Evolutionary conservation across 1,140 invertebrate species (phyloP), one percentile per base, ranked within the genome.

Genomic region (Philopotamus ludificatus): DNA sequence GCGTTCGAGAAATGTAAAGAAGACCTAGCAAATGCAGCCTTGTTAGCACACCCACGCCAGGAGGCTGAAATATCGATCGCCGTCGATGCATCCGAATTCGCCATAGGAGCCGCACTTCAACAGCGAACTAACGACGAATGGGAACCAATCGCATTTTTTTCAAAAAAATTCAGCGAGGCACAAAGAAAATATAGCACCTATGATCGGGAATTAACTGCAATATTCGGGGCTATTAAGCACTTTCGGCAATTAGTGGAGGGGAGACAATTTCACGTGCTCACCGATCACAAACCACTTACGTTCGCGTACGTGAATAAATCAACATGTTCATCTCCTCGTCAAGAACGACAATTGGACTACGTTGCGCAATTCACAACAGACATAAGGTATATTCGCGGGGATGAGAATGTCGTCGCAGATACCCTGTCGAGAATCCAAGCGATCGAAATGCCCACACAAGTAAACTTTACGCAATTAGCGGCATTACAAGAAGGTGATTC

Each of bases 121-220:
- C 78, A 80, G 66, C 10, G 18, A 1, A 28, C 64, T n/a, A 21
- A 65, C 10, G 51, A 42, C 8, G 28, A 25, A 1, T 73, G 68
- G 71, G 49, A 75, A 68, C 75, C 77, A 1, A 23, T 80, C 0
- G 74, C 47, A 26, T 80, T 79, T 49, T 79, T 75, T 51, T 77
- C 73, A 0, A 72, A 64, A 8, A 78, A 77, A 64, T 41, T 78
- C 0, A 60, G 16, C 3, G 9, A 3, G 12, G 49, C 71, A 0
- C 67, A 82, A 65, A 21, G 18, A 0, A 69, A 72, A 10, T 81
- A 76, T 61, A 69, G 59, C 16, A 64, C 73, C 1, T 76, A 70
- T 66, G 72, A 77, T 73, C 1, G 57, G 9, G 80, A 84, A 69
- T 66, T 83, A 1, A 54, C 82, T 3, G 81, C 77, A 0, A 75